Evolutionary conservation across 2,888 invertebrate genomes (phyloP).

Genomic region (Sycophila texana): DNA sequence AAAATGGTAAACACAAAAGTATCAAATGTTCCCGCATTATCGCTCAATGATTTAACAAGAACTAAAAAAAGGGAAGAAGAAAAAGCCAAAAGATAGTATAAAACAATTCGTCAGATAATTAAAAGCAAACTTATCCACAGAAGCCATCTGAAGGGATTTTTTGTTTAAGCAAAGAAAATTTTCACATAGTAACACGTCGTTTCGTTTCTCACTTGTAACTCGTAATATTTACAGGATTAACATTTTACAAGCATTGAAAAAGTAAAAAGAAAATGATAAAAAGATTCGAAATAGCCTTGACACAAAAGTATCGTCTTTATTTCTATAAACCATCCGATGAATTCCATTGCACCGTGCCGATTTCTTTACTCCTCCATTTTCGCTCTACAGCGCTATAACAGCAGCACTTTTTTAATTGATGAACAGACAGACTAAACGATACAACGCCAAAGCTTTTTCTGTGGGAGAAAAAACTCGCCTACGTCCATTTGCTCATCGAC

Average conservation of each 20-base stretch:
- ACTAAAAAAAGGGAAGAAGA: slow-evolving; percentile 39
- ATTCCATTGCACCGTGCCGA: slow-evolving; percentile 59
- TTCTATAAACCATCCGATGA: slow-evolving; percentile 59
- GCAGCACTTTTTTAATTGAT: slow-evolving; percentile 56
- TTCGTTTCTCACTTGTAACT: slow-evolving; percentile 58
- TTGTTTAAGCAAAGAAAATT: slow-evolving; percentile 53
- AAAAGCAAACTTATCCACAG: slow-evolving; percentile 53
- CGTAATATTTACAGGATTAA: slow-evolving; percentile 60
- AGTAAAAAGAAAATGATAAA: slow-evolving; percentile 58
- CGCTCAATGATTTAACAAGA: slow-evolving; percentile 55
- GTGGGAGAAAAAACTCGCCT: slow-evolving; percentile 55
- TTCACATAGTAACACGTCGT: slow-evolving; percentile 55
- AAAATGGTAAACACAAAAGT: slow-evolving; percentile 53
- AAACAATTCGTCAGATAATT: slow-evolving; percentile 41
- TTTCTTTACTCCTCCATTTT: slow-evolving; percentile 53
- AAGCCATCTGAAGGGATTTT: slow-evolving; percentile 51
- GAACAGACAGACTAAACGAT: slow-evolving; percentile 57
- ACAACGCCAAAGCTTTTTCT: slow-evolving; percentile 57
- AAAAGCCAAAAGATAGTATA: slow-evolving; percentile 40
- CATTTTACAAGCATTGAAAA: slow-evolving; percentile 59
- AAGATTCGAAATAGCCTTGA: slow-evolving; percentile 59
- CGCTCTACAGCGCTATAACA: slow-evolving; percentile 56
- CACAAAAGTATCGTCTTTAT: slow-evolving; percentile 59
- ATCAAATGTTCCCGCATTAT: slow-evolving; percentile 53
- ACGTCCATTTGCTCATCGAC: slow-evolving; percentile 56